Evolutionary conservation across 2,888 invertebrate species (phyloP).

Genomic region (Tachina grossa): DNA sequence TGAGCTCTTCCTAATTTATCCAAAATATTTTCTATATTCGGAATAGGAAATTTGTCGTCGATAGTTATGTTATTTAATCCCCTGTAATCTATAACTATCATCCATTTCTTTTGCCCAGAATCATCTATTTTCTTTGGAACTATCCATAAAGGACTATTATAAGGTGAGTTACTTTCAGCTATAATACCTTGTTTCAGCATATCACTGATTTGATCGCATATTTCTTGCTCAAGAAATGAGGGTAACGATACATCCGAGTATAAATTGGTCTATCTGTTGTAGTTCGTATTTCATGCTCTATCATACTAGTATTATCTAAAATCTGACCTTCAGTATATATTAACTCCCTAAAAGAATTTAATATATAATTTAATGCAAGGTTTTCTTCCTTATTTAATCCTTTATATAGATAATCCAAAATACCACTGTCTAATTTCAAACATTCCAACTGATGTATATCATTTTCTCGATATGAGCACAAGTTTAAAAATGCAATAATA

Average conservation of each 20-base stretch:
- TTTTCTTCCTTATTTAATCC: too few relatives aligned
- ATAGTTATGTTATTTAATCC: neutral
- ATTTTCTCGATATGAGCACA: too few relatives aligned
- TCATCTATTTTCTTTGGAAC: neutral
- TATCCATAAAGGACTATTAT: neutral
- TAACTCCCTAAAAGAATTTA: neutral
- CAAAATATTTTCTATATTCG: conserved; percentile 2
- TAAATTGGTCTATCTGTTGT: neutral
- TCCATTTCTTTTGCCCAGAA: neutral
- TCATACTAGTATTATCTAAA: neutral
- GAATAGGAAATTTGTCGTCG: neutral
- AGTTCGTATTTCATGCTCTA: neutral
- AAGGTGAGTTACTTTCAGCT: too few relatives aligned
- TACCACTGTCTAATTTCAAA: too few relatives aligned
- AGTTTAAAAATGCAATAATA: neutral
- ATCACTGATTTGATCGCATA: neutral
- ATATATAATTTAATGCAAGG: too few relatives aligned
- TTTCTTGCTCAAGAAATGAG: neutral
- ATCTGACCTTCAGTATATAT: neutral
- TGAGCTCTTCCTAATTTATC: neutral
- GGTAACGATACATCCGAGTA: neutral
- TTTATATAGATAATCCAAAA: too few relatives aligned
- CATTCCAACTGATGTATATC: too few relatives aligned
- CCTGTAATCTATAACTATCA: neutral
- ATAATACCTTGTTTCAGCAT: neutral